A percentile compares a stretch with the other conserved stretches of the same genome.
These are phyloP conservation scores for Euclidia mi DNA, from an alignment of 2,888 invertebrate species.

Conservation along the genomic window DNA sequence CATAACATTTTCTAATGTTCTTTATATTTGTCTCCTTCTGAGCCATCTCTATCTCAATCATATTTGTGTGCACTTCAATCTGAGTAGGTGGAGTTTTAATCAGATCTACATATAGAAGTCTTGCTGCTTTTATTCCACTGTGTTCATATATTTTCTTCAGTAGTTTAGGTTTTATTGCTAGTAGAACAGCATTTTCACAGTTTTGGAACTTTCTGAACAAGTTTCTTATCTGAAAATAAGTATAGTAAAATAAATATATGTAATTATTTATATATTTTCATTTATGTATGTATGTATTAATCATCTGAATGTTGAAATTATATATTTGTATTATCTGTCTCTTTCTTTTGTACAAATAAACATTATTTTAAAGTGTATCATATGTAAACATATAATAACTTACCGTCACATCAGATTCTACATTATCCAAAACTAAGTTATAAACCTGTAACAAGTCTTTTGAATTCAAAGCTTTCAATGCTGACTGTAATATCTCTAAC, in stretches of 20 bases:
- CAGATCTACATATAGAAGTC: constrained; percentile 91
- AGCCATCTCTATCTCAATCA: constrained; percentile 89
- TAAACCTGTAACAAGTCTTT: constrained; percentile 75
- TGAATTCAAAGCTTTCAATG: constrained; percentile 70
- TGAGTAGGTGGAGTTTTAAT: constrained; percentile 90
- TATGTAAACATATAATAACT: constrained; percentile 48
- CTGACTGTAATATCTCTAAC: constrained; percentile 72
- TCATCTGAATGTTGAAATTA: constrained; percentile 70
- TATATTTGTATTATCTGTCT: not conserved
- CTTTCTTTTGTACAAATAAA: too few relatives aligned
- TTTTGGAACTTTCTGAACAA: constrained; percentile 80
- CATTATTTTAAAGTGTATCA: too few relatives aligned
- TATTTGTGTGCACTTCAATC: constrained; percentile 90
- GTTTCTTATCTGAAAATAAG: constrained; percentile 75
- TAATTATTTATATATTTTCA: too few relatives aligned
- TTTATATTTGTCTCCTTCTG: constrained; percentile 84
- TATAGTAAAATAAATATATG: not conserved
- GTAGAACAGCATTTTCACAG: constrained; percentile 84
- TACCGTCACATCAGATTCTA: constrained; percentile 72
- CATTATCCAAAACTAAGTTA: constrained; percentile 76
- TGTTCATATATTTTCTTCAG: constrained; percentile 89
- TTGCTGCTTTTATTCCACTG: constrained; percentile 89
- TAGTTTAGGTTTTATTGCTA: constrained; percentile 90
- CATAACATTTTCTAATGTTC: constrained; percentile 90
- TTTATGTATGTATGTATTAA: too few relatives aligned